Conservation (phyloP, 1,140 invertebrate genomes). For the Atta cephalotes region DNA sequence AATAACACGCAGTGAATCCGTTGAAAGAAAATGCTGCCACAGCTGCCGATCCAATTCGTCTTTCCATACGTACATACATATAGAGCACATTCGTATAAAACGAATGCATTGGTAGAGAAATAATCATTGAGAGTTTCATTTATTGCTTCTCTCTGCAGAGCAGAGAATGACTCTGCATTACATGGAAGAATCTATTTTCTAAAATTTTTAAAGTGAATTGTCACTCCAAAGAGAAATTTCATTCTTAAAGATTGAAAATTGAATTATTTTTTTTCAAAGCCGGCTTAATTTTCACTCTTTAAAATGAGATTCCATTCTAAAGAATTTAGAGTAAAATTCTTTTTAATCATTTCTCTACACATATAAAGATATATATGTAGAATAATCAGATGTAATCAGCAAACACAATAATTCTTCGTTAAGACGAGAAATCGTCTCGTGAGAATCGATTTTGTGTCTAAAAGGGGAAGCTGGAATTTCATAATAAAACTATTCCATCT, state of each 20-base stretch:
- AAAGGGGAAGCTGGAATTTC: background rate
- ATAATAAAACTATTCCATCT: background rate
- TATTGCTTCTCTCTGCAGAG: background rate
- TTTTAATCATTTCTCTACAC: too few species aligned
- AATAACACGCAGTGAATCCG: conserved; percentile 36
- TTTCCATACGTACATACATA: conserved; percentile 28
- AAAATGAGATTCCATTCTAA: too few species aligned
- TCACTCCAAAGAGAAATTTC: too few species aligned
- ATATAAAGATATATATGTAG: background rate
- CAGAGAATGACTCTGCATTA: background rate
- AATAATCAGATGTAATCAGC: background rate
- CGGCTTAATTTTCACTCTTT: too few species aligned
- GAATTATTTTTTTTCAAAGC: too few species aligned
- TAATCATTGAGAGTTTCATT: background rate
- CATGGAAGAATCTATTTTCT: background rate
- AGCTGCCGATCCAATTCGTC: conserved; percentile 26
- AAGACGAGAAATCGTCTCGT: background rate
- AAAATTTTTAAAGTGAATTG: background rate
- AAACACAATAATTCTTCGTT: background rate
- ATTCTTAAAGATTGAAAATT: too few species aligned
- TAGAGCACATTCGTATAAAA: background rate
- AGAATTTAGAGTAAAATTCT: too few species aligned
- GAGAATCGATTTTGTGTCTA: background rate
- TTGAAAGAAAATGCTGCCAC: background rate
- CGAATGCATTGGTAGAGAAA: background rate